Conservation (phyloP, 35 echinoderm and acorn worm species). For the Ptychodera flava region DNA sequence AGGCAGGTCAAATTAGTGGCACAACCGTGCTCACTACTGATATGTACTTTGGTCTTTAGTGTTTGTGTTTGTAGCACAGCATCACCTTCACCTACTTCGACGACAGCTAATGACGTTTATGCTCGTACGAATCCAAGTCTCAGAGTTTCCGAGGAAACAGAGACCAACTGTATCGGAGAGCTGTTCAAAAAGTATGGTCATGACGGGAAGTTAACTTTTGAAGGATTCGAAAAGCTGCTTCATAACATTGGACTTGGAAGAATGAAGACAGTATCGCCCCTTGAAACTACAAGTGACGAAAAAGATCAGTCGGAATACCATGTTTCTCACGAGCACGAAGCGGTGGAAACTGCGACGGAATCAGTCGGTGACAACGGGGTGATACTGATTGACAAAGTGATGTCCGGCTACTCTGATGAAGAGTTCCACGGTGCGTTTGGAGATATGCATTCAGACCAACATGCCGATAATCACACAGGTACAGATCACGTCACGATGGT, state of each 20-base stretch:
- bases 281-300: background rate
- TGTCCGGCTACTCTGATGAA: background rate
- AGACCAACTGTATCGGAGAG: background rate
- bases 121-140: no score
- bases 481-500: background rate
- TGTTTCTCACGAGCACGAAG: background rate
- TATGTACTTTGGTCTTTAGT: no score
- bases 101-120: no score
- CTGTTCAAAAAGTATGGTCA: background rate
- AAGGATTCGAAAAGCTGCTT: background rate
- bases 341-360: background rate
- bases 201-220: background rate
- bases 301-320: background rate
- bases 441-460: background rate
- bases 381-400: background rate
- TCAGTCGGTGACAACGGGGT: background rate
- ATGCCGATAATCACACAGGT: background rate
- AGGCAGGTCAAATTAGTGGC: no score
- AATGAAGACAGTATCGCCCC: background rate
- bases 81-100: no score
- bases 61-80: no score
- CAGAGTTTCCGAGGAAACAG: no score
- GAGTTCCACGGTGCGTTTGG: background rate
- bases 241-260: background rate
- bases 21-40: no score